Percentiles rank a stretch among this genome's conserved stretches.
These are phyloP conservation scores for Actenoides lindsayi DNA, from an alignment of 2,113 vertebrate species.

Conservation along the genomic window DNA sequence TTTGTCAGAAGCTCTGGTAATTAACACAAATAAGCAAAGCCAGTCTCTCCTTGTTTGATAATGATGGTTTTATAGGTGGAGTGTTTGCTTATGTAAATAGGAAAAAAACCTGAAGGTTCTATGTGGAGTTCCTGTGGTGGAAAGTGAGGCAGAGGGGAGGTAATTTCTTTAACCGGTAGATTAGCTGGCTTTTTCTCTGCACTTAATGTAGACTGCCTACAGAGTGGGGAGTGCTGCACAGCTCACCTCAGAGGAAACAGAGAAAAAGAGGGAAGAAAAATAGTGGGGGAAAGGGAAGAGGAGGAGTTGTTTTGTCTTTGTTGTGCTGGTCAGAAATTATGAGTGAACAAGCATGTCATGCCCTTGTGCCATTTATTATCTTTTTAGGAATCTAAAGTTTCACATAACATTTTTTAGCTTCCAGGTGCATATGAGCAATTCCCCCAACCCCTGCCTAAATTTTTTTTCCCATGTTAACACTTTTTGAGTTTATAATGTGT, in stretches of 20 bases:
- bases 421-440: not conserved
- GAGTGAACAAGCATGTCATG: not conserved
- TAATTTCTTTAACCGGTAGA: not conserved
- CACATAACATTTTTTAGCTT: rapidly evolving
- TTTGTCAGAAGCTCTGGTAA: conserved; percentile 28
- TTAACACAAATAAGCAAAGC: conserved; percentile 11
- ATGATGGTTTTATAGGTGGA: not conserved
- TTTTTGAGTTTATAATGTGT: not conserved
- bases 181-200: not conserved
- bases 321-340: not conserved
- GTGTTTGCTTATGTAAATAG: not conserved
- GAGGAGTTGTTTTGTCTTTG: not conserved
- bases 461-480: not conserved
- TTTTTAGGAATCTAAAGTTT: not conserved
- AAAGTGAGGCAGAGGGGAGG: not conserved
- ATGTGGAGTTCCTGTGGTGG: not conserved
- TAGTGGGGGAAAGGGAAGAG: not conserved
- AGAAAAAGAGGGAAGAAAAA: not conserved
- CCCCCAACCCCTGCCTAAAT: not conserved
- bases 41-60: not conserved
- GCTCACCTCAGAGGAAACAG: not conserved
- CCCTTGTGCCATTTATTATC: not conserved
- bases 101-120: not conserved
- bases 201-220: not conserved
- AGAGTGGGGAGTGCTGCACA: not conserved